phyloP scores from a whole-genome alignment of 2,113 vertebrate genomes.

The Amazona vittata region DNA sequence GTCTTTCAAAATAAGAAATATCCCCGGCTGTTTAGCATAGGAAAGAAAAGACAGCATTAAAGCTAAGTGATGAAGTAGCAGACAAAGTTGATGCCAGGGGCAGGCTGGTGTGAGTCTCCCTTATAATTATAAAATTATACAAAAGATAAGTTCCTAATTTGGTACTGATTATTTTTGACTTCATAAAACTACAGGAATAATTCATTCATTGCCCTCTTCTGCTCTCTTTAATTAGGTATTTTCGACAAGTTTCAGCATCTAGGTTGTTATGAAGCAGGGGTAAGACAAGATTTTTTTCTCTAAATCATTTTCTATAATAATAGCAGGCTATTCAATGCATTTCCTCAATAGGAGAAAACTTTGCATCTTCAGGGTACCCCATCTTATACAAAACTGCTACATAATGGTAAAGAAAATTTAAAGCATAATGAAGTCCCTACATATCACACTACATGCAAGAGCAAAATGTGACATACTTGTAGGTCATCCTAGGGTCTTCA shows the following conservation, averaged over 20 bases:
- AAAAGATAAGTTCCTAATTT: constrained; percentile 36
- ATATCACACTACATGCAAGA: neutral
- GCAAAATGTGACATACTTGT: neutral
- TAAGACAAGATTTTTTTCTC: neutral
- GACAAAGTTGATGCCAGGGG: constrained; percentile 20
- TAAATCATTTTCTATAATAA: neutral
- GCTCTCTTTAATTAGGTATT: constrained; percentile 44
- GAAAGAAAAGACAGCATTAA: neutral
- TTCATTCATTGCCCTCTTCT: constrained; percentile 65
- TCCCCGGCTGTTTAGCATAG: neutral
- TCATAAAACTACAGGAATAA: constrained; percentile 39
- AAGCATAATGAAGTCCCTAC: neutral
- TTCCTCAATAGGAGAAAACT: neutral
- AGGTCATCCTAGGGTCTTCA: neutral
- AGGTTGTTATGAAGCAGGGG: neutral
- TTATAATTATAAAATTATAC: constrained; percentile 60
- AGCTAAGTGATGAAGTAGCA: neutral
- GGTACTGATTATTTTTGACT: constrained; percentile 48
- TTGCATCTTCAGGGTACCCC: neutral
- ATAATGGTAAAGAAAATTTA: neutral
- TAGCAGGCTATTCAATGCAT: neutral
- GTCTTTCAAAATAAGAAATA: neutral
- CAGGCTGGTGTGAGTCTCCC: neutral
- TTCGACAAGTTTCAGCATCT: constrained; percentile 17
- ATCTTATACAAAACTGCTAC: neutral